Evolutionary conservation across 2,888 invertebrate genomes (phyloP), one percentile per base, ranked within the genome.

Genomic region (Melanchra persicariae): DNA sequence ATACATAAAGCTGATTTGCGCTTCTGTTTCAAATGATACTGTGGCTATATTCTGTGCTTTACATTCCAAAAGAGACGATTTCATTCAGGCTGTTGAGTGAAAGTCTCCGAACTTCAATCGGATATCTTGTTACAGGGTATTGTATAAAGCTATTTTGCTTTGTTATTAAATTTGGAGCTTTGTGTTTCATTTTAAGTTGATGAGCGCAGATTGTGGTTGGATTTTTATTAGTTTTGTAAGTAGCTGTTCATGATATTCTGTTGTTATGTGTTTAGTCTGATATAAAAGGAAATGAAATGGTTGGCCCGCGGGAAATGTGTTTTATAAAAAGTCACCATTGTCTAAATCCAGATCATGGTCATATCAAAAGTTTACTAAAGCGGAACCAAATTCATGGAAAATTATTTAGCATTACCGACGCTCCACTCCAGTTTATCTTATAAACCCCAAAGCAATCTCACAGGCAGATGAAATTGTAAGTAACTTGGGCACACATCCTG

Each of bases 81-180:
- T 76, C 69, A 78, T 83, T 83, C 74, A 83, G 51, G 26, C 65
- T 24, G 74, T 74, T 66, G 81, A 78, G 70, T 76, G 78, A 81
- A 77, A 82, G 68, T 73, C 73, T 69, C 49, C 70, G 72, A 79
- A 77, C 55, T 78, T 77, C 70, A 77, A 70, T 71, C 60, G 82
- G 68, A 71, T 61, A 81, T 74, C 77, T 81, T 74, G 73, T 81
- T 81, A 77, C 74, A 22, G 45, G 30, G 47, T 64, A 67, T 62
- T 67, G 74, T 74, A 70, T 54, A 54, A 82, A 67, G 69, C 66
- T 76, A 67, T 73, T 79, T 76, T 79, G 34, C 68, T 73, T 76
- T 75, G 58, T 66, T 81, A 79, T 81, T 79, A 74, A 71, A 79
- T 67, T 71, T 61, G 34, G 45, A 74, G 68, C 68, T 68, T 70